These are phyloP conservation scores for Cynodonichthys magdalenae DNA, from an alignment of 2,797 vertebrate species.

Conservation along the genomic window DNA sequence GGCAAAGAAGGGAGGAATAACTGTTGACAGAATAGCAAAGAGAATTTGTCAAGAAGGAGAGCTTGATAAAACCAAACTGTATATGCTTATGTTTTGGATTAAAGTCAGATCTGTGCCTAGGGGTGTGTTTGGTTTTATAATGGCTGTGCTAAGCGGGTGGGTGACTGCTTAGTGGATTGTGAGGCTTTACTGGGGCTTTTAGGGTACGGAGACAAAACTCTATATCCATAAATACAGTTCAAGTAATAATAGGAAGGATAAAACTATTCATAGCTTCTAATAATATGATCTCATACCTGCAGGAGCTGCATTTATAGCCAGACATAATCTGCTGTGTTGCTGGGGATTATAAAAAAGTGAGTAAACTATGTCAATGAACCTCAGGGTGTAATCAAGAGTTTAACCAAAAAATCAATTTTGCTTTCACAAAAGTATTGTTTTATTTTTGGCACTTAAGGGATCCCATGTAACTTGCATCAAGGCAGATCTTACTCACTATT, in stretches of 20 bases:
- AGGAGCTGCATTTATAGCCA: constrained; percentile 46
- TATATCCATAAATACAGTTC: constrained; percentile 54
- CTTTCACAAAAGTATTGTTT: constrained; percentile 38
- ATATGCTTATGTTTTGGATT: constrained; percentile 31
- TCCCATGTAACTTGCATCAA: constrained; percentile 16
- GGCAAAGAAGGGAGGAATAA: background rate
- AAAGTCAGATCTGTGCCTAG: constrained; percentile 31
- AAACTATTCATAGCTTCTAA: constrained; percentile 38
- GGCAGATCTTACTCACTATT: constrained; percentile 20
- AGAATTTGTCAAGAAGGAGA: constrained; percentile 8
- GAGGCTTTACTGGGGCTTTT: constrained; percentile 17
- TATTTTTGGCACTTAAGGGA: constrained; percentile 36
- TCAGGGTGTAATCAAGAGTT: constrained; percentile 34
- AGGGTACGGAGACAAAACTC: constrained; percentile 23
- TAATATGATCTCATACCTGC: constrained; percentile 27
- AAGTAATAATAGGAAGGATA: constrained; percentile 36
- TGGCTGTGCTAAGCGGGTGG: constrained; percentile 30
- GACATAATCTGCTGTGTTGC: constrained; percentile 52
- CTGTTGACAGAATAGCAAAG: background rate
- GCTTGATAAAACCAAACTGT: constrained; percentile 11
- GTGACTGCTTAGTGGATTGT: constrained; percentile 35
- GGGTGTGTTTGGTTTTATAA: constrained; percentile 52
- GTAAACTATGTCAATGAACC: constrained; percentile 41
- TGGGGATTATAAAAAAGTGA: constrained; percentile 55
- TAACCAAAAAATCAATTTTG: constrained; percentile 58